Evolutionary conservation across 2,888 invertebrate genomes (phyloP).

Genomic region (Macrophya annulata): DNA sequence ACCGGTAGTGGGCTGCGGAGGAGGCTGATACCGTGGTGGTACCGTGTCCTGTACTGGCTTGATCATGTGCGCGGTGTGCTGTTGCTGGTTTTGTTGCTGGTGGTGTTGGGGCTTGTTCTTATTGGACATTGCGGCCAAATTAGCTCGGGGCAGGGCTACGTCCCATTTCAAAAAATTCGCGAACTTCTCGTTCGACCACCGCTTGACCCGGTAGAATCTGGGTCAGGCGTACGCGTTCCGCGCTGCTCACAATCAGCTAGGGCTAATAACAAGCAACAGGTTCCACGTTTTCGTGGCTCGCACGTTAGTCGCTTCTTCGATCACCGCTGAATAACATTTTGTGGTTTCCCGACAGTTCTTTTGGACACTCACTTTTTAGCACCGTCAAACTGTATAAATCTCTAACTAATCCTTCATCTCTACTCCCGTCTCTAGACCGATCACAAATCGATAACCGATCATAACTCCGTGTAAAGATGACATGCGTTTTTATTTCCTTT

Average conservation of each 20-base stretch:
- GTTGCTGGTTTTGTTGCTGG: constrained; percentile 60
- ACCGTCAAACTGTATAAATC: not conserved
- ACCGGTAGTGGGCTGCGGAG: constrained; percentile 83
- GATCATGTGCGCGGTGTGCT: constrained; percentile 65
- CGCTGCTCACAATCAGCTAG: constrained; percentile 11
- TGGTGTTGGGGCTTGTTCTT: constrained; percentile 75
- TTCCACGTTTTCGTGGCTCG: not conserved
- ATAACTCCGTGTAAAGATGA: not conserved
- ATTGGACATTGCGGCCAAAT: constrained; percentile 78
- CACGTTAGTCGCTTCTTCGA: not conserved
- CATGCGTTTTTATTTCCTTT: not conserved
- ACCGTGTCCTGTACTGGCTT: constrained; percentile 76
- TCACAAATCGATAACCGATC: constrained; percentile 6
- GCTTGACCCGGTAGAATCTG: constrained; percentile 69
- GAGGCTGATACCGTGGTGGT: constrained; percentile 91
- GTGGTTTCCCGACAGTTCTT: not conserved
- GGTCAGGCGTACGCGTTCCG: constrained; percentile 64
- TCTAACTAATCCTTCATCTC: not conserved
- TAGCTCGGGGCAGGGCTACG: constrained; percentile 74
- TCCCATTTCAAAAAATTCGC: constrained; percentile 76
- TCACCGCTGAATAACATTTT: not conserved
- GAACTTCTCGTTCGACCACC: constrained; percentile 63
- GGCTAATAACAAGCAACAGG: constrained; percentile 25
- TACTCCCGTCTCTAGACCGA: not conserved
- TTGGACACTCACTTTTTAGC: not conserved